phyloP scores from a whole-genome alignment of 2,888 invertebrate species.

The Heterodera filipjevi region DNA sequence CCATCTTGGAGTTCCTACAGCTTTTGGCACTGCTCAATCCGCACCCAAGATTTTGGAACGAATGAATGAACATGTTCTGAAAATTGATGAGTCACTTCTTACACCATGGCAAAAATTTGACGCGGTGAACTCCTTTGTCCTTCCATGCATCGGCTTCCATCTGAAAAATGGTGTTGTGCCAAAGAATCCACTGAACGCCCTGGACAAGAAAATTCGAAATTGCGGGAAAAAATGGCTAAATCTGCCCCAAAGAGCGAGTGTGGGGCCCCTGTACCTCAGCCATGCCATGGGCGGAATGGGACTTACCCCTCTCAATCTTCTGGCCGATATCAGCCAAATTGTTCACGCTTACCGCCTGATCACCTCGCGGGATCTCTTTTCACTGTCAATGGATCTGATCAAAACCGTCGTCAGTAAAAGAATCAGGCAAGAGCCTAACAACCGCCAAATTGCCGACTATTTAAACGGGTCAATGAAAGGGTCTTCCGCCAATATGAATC shows the following conservation, averaged over 20 bases:
- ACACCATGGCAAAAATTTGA: conserved; percentile 40
- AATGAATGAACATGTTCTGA: conserved; percentile 1
- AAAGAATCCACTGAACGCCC: background rate
- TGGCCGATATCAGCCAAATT: background rate
- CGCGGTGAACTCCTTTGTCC: conserved; percentile 30
- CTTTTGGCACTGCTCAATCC: background rate
- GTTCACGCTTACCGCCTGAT: background rate
- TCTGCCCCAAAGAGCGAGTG: conserved; percentile 62
- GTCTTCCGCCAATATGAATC: background rate
- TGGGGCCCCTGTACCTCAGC: conserved; percentile 11
- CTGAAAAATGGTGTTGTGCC: conserved; percentile 24
- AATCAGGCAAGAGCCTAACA: background rate
- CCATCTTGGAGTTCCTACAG: conserved; percentile 35
- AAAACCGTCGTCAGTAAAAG: background rate
- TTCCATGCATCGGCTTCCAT: conserved; percentile 29
- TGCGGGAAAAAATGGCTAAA: conserved; percentile 48
- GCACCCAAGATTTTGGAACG: background rate
- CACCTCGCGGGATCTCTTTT: background rate
- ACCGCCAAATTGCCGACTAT: background rate
- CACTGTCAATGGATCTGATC: background rate
- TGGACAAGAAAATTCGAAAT: background rate
- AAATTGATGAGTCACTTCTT: conserved; percentile 22
- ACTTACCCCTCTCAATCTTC: background rate
- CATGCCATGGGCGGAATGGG: conserved; percentile 38
- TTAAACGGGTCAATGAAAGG: conserved; percentile 20